These are phyloP conservation scores for Raja brachyura DNA, from an alignment of 2,113 vertebrate genomes.

Conservation along the genomic window DNA sequence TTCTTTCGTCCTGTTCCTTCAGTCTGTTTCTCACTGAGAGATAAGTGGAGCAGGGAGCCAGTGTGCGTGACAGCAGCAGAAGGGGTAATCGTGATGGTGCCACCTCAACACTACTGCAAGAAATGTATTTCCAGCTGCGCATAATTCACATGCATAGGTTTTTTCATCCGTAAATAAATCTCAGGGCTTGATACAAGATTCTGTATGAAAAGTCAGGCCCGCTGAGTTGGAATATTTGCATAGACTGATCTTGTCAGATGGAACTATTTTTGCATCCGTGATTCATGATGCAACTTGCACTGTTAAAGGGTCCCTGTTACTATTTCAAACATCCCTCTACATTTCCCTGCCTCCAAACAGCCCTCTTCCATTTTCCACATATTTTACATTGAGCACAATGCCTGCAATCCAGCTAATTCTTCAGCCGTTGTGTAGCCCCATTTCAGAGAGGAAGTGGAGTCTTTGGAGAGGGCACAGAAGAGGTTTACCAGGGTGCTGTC, in stretches of 20 bases:
- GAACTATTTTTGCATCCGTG: background rate
- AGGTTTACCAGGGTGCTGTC: too few species aligned
- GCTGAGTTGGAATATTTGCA: background rate
- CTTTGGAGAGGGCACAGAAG: too few species aligned
- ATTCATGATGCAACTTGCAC: background rate
- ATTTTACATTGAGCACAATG: too few species aligned
- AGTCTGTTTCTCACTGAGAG: too few species aligned
- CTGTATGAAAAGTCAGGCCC: background rate
- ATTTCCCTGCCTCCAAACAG: too few species aligned
- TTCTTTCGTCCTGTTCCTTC: too few species aligned
- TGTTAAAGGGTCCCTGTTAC: conserved; percentile 3
- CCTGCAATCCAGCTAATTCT: background rate
- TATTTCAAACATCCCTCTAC: background rate
- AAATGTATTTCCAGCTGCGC: background rate
- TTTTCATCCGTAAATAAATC: background rate
- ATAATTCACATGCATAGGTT: background rate
- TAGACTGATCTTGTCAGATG: background rate
- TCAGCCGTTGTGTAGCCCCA: background rate
- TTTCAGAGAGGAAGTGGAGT: too few species aligned
- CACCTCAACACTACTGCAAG: background rate
- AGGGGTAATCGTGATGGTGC: background rate
- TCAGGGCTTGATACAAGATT: background rate
- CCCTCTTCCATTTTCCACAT: too few species aligned
- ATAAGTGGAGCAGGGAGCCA: background rate
- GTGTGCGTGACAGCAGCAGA: background rate